phyloP scores from a whole-genome alignment of 2,888 invertebrate genomes.

The Dioctria linearis region DNA sequence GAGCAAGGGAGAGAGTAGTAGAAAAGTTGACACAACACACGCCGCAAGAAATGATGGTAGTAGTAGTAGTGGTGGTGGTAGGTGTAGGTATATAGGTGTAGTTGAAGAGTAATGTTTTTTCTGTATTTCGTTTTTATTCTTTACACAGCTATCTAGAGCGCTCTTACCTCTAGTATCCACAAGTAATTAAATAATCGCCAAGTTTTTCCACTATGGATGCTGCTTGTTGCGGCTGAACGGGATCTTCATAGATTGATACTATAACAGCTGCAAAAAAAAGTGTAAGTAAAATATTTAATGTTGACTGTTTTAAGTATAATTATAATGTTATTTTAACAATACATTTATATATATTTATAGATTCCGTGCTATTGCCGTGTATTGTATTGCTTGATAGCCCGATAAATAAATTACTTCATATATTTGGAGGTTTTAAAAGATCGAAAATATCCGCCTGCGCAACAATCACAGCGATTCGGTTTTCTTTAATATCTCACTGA shows the following conservation, averaged over 20 bases:
- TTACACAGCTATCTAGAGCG: constrained; percentile 54
- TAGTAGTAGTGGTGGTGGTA: background rate
- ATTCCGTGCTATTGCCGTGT: too few species aligned
- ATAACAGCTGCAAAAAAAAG: constrained; percentile 82
- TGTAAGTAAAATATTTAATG: constrained; percentile 27
- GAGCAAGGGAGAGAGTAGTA: constrained; percentile 18
- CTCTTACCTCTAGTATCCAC: constrained; percentile 90
- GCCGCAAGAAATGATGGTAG: constrained; percentile 54
- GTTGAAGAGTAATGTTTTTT: constrained; percentile 23
- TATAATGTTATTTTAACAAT: too few species aligned
- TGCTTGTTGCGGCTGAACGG: constrained; percentile 96
- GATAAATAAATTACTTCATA: too few species aligned
- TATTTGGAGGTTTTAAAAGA: too few species aligned
- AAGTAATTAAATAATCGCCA: constrained; percentile 97
- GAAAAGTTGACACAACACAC: constrained; percentile 57
- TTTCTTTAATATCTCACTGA: too few species aligned
- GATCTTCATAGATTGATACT: constrained; percentile 95
- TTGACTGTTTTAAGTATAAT: too few species aligned
- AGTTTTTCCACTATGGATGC: constrained; percentile 97
- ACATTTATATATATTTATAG: too few species aligned
- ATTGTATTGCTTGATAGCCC: too few species aligned
- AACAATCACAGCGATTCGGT: too few species aligned
- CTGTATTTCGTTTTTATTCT: constrained; percentile 41
- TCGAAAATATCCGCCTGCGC: too few species aligned
- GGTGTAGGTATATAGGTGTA: constrained; percentile 14